phyloP scores from a whole-genome alignment of 2,797 vertebrate species.

The Xyrichtys novacula region DNA sequence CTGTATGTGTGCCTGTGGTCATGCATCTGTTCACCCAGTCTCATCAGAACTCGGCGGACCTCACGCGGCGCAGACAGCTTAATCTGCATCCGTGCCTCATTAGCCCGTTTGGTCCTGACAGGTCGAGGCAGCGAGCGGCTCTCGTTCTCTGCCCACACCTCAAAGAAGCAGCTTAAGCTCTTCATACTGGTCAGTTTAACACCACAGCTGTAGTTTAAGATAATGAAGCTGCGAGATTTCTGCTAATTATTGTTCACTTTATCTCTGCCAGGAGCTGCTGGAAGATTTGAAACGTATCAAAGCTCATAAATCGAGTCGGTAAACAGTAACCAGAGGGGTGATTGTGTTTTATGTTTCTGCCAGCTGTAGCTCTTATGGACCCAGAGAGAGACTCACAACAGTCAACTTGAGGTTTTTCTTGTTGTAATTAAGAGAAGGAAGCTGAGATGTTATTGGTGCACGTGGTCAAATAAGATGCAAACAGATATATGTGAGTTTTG shows the following conservation, averaged over 20 bases:
- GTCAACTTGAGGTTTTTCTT: neutral
- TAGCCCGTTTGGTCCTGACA: neutral
- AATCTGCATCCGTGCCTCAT: neutral
- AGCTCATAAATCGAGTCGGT: slow-evolving; percentile 50
- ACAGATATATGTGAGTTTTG: neutral
- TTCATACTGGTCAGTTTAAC: slow-evolving; percentile 7
- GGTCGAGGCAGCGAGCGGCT: neutral
- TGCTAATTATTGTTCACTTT: slow-evolving; percentile 35
- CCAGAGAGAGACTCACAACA: slow-evolving; percentile 14
- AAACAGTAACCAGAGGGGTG: slow-evolving; percentile 49
- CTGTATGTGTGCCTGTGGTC: neutral
- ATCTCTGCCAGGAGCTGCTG: slow-evolving; percentile 18
- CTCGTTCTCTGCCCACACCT: slow-evolving; percentile 7
- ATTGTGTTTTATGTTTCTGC: slow-evolving; percentile 34
- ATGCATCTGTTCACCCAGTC: neutral
- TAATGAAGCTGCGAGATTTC: slow-evolving; percentile 20
- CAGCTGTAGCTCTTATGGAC: neutral
- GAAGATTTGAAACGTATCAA: slow-evolving; percentile 38
- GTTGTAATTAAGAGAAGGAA: slow-evolving; percentile 15
- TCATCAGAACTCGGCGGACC: neutral
- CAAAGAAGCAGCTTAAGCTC: slow-evolving; percentile 4
- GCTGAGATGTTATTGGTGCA: neutral
- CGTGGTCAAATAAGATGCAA: neutral
- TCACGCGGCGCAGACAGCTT: neutral
- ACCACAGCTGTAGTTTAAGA: slow-evolving; percentile 26